Percentiles rank a stretch among this genome's conserved stretches.
Evolutionary conservation across 2,888 invertebrate species (phyloP).

Genomic region (Terebella lapidaria): DNA sequence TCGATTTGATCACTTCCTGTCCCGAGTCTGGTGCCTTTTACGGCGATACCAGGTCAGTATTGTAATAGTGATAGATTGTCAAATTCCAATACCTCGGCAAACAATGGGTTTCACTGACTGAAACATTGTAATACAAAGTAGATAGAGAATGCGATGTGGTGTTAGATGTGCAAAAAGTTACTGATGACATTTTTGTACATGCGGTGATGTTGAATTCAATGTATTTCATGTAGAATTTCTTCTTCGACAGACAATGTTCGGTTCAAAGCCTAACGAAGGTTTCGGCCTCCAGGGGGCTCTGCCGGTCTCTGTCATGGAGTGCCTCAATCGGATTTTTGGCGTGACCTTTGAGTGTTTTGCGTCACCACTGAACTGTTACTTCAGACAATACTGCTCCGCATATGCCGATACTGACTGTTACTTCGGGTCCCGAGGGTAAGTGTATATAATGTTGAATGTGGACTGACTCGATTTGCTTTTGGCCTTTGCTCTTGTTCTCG

Average conservation of each 20-base stretch:
- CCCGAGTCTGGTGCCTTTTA: constrained; percentile 87
- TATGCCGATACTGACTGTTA: constrained; percentile 94
- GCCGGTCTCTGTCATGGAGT: constrained; percentile 88
- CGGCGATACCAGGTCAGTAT: constrained; percentile 73
- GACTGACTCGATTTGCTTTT: no score
- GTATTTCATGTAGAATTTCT: no score
- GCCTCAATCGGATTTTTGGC: constrained; percentile 85
- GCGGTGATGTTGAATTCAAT: no score
- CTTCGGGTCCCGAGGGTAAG: constrained; percentile 88
- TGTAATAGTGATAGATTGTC: no score
- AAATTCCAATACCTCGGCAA: no score
- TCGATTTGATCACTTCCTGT: constrained; percentile 88
- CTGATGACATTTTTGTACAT: no score
- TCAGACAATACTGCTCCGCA: constrained; percentile 90
- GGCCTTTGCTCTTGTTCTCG: not conserved
- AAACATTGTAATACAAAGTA: no score
- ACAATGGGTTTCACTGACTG: no score
- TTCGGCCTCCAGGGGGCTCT: constrained; percentile 61
- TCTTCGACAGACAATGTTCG: constrained; percentile 75
- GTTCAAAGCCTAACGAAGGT: constrained; percentile 40
- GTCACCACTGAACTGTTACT: constrained; percentile 93
- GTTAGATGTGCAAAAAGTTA: no score
- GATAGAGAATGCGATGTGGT: no score
- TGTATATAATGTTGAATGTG: no score
- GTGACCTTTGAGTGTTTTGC: constrained; percentile 96